These are phyloP conservation scores for Chesias legatella DNA, from an alignment of 2,888 invertebrate species.

Conservation along the genomic window DNA sequence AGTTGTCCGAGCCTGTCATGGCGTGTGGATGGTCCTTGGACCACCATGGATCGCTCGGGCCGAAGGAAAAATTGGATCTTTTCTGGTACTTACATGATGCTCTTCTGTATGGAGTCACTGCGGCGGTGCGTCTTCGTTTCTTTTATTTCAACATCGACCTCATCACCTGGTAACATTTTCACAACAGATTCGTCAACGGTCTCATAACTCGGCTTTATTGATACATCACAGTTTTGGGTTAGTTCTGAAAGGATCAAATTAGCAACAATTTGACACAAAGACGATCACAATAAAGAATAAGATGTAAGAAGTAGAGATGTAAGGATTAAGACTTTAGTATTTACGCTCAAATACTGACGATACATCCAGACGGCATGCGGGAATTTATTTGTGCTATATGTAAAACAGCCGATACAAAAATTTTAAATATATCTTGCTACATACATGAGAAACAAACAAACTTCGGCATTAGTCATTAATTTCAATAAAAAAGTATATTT, in stretches of 20 bases:
- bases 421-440: too few species aligned
- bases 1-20: too few species aligned
- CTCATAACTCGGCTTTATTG: constrained; percentile 43
- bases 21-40: too few species aligned
- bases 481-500: too few species aligned
- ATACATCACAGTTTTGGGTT: constrained; percentile 40
- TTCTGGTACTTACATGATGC: constrained; percentile 63
- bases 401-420: too few species aligned
- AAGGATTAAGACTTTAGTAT: neutral
- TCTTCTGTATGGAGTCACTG: constrained; percentile 63
- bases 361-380: too few species aligned
- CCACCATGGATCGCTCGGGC: too few species aligned
- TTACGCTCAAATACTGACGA: neutral
- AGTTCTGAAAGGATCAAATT: constrained; percentile 38
- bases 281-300: constrained; percentile 8
- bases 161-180: constrained; percentile 65
- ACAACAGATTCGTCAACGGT: constrained; percentile 55
- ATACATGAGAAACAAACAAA: too few species aligned
- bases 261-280: constrained; percentile 12
- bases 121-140: constrained; percentile 35
- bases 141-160: constrained; percentile 44
- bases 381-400: too few species aligned
- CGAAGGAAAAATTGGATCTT: too few species aligned
- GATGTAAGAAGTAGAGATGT: neutral
- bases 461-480: too few species aligned